Evolutionary conservation across 2,888 invertebrate species (phyloP).

Genomic region (Branchellion lobata): DNA sequence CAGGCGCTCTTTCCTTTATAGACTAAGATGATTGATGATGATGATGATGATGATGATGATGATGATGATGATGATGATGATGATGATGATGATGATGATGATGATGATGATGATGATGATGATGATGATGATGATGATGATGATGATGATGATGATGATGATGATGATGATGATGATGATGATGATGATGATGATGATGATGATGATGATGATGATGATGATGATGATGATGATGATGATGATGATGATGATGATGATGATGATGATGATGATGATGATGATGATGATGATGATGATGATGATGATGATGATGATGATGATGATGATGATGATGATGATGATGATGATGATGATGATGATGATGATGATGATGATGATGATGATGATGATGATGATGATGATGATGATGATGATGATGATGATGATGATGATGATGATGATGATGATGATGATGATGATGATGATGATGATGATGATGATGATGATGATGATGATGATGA

Average conservation of each 20-base stretch:
- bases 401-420: neutral
- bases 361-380: neutral
- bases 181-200: conserved; percentile 12
- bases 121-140: neutral
- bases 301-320: conserved; percentile 12
- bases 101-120: neutral
- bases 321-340: conserved; percentile 1
- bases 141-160: neutral
- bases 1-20: no score
- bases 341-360: conserved; percentile 1
- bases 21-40: neutral
- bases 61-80: neutral
- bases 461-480: conserved; percentile 13
- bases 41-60: neutral
- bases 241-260: neutral
- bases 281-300: conserved; percentile 1
- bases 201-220: conserved; percentile 1
- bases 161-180: conserved; percentile 1
- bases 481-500: conserved; percentile 10
- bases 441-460: conserved; percentile 27
- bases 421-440: neutral
- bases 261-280: neutral
- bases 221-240: conserved; percentile 10
- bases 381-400: neutral
- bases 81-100: neutral